Conservation (phyloP, 2,888 invertebrate genomes). For the Amphiduros pacificus region DNA sequence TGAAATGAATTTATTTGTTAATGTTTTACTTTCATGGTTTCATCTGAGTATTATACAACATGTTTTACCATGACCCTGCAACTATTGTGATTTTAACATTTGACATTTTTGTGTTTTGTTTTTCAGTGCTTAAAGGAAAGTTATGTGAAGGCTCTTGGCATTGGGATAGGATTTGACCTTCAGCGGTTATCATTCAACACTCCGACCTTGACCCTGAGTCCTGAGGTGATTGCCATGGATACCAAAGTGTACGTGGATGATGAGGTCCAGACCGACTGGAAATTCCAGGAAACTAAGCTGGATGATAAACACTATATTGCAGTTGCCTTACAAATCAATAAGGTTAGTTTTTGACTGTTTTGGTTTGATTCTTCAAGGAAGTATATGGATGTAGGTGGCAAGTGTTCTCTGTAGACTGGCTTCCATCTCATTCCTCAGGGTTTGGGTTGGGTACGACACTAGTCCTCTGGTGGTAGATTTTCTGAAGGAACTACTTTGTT, state of each 20-base stretch:
- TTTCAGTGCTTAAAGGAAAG: slow-evolving; percentile 85
- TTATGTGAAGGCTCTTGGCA: slow-evolving; percentile 87
- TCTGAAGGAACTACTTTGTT: no score
- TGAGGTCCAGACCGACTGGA: slow-evolving; percentile 68
- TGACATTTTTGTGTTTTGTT: no score
- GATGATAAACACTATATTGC: slow-evolving; percentile 78
- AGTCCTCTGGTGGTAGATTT: no score
- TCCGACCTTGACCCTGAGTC: not conserved
- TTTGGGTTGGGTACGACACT: no score
- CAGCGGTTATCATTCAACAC: slow-evolving; percentile 76
- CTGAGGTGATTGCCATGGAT: slow-evolving; percentile 60
- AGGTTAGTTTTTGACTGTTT: not conserved
- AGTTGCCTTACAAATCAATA: slow-evolving; percentile 59
- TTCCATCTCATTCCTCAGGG: no score
- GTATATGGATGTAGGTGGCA: no score
- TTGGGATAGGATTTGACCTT: slow-evolving; percentile 80
- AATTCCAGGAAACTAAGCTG: slow-evolving; percentile 81
- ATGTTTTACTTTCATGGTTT: no score
- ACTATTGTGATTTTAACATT: no score
- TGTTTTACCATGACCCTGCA: no score
- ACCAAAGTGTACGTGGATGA: slow-evolving; percentile 71
- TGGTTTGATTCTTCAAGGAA: not conserved
- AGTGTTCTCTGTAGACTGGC: no score
- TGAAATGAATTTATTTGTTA: no score
- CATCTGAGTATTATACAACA: no score